These are phyloP conservation scores for Agonopterix subpropinquella DNA, from an alignment of 2,888 invertebrate species.

Conservation along the genomic window DNA sequence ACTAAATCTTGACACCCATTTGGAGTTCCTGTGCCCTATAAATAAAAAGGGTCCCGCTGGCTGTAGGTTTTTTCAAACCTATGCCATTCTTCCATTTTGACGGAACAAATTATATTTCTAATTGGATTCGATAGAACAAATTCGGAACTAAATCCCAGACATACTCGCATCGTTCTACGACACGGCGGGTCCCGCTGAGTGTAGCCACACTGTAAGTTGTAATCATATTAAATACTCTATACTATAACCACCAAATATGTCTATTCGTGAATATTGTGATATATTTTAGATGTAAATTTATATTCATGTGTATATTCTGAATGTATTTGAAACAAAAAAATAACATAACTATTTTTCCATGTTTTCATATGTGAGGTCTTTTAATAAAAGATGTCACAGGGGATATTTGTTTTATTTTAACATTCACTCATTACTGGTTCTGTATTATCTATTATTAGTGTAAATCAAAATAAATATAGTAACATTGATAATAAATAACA, in stretches of 20 bases:
- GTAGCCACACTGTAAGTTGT: constrained; percentile 1
- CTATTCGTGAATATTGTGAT: constrained; percentile 12
- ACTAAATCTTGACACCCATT: too few relatives aligned
- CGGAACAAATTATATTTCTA: too few relatives aligned
- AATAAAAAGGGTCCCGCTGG: too few relatives aligned
- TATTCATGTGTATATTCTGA: constrained; percentile 7
- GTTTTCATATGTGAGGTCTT: constrained; percentile 36
- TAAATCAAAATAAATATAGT: constrained; percentile 25
- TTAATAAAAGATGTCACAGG: constrained; percentile 35
- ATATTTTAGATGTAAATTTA: constrained; percentile 6
- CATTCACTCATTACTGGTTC: background rate
- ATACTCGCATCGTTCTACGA: too few relatives aligned
- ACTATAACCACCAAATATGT: constrained; percentile 13
- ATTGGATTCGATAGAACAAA: too few relatives aligned
- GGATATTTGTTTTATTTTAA: constrained; percentile 10
- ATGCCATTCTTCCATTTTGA: too few relatives aligned
- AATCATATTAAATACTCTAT: constrained; percentile 5
- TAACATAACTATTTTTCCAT: constrained; percentile 30
- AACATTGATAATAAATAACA: constrained; percentile 13
- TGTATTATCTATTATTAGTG: constrained; percentile 22
- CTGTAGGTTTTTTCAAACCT: too few relatives aligned
- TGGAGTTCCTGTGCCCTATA: too few relatives aligned
- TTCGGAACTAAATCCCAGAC: too few relatives aligned
- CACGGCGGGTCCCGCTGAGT: too few relatives aligned
- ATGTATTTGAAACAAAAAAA: constrained; percentile 8